phyloP scores from a whole-genome alignment of 1,140 invertebrate genomes.

The Cotesia vestalis region DNA sequence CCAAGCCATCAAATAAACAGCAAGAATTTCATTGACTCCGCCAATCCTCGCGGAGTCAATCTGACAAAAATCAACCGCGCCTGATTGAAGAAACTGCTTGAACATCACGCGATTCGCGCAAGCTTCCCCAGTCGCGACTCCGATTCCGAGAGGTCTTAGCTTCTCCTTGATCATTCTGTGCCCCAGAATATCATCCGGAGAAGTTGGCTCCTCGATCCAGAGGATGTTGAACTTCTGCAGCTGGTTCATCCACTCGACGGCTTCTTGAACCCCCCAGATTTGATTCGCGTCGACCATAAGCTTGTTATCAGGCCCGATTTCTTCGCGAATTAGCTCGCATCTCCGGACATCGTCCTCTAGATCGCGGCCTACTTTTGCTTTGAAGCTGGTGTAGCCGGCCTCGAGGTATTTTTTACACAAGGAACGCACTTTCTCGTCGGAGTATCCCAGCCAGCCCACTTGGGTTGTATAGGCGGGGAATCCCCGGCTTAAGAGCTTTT shows the following conservation, averaged over 20 bases:
- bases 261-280: slow-evolving; percentile 85
- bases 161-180: slow-evolving; percentile 76
- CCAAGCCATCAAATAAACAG: slow-evolving; percentile 88
- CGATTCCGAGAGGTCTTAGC: slow-evolving; percentile 77
- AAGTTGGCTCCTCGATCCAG: slow-evolving; percentile 95
- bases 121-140: slow-evolving; percentile 91
- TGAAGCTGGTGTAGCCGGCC: slow-evolving; percentile 84
- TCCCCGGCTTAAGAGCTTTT: slow-evolving; percentile 69
- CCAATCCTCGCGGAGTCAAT: slow-evolving; percentile 89
- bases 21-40: slow-evolving; percentile 87
- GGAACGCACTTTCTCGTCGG: slow-evolving; percentile 72
- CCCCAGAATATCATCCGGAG: slow-evolving; percentile 88
- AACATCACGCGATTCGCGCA: slow-evolving; percentile 92
- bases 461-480: slow-evolving; percentile 85
- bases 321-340: slow-evolving; percentile 75
- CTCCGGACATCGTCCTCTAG: slow-evolving; percentile 81
- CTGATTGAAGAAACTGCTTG: slow-evolving; percentile 86
- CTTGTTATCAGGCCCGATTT: slow-evolving; percentile 79
- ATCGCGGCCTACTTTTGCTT: slow-evolving; percentile 88
- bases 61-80: slow-evolving; percentile 87
- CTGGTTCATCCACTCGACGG: slow-evolving; percentile 86
- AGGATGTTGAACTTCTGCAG: slow-evolving; percentile 77
- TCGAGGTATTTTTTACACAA: slow-evolving; percentile 78
- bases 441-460: slow-evolving; percentile 85
- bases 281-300: slow-evolving; percentile 94